Evolutionary conservation across 2,888 invertebrate genomes (phyloP).

Genomic region (Cenopis cana): DNA sequence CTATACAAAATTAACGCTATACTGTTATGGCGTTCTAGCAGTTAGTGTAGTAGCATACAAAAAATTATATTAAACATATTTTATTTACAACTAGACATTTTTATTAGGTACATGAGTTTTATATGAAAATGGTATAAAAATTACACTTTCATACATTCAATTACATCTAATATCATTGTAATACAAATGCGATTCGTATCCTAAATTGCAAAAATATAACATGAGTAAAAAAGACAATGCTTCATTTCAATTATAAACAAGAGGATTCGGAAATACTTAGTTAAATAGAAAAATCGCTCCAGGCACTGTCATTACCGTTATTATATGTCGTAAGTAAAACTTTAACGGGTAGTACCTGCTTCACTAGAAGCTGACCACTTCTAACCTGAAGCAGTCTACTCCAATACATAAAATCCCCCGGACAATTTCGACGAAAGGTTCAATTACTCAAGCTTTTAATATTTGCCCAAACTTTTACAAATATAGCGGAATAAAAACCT

Average conservation of each 20-base stretch:
- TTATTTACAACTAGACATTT: conserved; percentile 80
- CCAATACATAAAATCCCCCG: conserved; percentile 15
- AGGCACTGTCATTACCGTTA: conserved; percentile 72
- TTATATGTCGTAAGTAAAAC: background rate
- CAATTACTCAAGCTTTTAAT: conserved; percentile 71
- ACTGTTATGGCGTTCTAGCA: conserved; percentile 75
- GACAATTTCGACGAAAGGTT: conserved; percentile 56
- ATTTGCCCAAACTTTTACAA: conserved; percentile 73
- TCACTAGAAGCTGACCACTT: conserved; percentile 9
- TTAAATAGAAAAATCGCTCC: conserved; percentile 74
- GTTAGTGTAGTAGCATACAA: conserved; percentile 82
- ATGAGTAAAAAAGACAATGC: conserved; percentile 81
- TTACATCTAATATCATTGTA: conserved; percentile 76
- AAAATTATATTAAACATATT: conserved; percentile 80
- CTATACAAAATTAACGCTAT: conserved; percentile 78
- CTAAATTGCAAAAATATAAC: conserved; percentile 83
- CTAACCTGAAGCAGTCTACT: conserved; percentile 31
- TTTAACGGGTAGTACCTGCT: background rate
- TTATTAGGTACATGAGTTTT: conserved; percentile 83
- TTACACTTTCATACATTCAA: conserved; percentile 80
- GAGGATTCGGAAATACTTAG: conserved; percentile 64
- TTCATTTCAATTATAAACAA: conserved; percentile 52
- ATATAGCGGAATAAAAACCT: conserved; percentile 77
- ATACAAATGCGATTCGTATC: conserved; percentile 80
- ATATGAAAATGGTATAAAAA: conserved; percentile 85